These are phyloP conservation scores for Varanus komodoensis DNA, from an alignment of 2,113 vertebrate genomes.

Conservation along the genomic window DNA sequence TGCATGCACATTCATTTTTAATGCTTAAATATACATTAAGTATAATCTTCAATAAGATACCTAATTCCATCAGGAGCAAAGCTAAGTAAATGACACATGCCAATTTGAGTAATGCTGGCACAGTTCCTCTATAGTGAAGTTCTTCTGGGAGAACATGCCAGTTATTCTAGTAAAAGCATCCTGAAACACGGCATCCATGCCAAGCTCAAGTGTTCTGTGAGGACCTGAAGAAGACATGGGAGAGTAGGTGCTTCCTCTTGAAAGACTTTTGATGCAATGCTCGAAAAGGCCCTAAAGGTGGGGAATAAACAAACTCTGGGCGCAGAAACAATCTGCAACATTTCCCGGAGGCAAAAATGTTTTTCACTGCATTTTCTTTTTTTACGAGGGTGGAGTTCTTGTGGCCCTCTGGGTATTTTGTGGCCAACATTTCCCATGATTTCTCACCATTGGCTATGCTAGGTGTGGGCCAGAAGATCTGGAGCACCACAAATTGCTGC, in stretches of 20 bases:
- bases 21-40: conserved; percentile 69
- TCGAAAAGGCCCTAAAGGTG: not conserved
- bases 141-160: conserved; percentile 36
- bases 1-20: conserved; percentile 64
- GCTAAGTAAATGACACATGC: conserved; percentile 52
- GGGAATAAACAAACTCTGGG: not conserved
- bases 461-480: no score
- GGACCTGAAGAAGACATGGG: not conserved
- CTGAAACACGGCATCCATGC: not conserved
- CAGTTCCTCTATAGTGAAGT: conserved; percentile 37
- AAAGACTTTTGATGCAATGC: not conserved
- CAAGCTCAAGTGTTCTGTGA: not conserved
- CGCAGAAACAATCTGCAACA: not conserved
- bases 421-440: no score
- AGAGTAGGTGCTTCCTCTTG: not conserved
- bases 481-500: no score
- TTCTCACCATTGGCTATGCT: no score
- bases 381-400: not conserved
- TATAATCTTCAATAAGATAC: conserved; percentile 65
- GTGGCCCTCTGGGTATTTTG: no score
- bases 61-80: conserved; percentile 53
- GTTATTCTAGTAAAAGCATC: conserved; percentile 22
- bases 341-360: conserved; percentile 1
- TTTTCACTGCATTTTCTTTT: not conserved
- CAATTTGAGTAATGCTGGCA: conserved; percentile 53